phyloP scores from a whole-genome alignment of 2,113 vertebrate genomes.

The rat (Rattus norvegicus) region GRCr8 NC_086023.1:157623501-157624000 shows the following conservation, averaged over 20 bases:
- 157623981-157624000: neutral
- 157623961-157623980: neutral
- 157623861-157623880: neutral
- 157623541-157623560: neutral
- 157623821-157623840: neutral
- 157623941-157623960: neutral
- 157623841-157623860: too few species aligned
- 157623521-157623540: neutral
- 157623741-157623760: neutral
- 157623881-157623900: fast-evolving
- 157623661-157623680: neutral
- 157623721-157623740: neutral
- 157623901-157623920: fast-evolving
- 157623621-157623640: too few species aligned
- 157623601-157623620: neutral
- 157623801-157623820: neutral
- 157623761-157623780: neutral
- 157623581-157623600: neutral
- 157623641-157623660: too few species aligned
- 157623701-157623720: neutral
- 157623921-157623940: neutral
- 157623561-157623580: neutral
- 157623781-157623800: neutral
- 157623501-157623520: neutral
- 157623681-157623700: too few species aligned